Percentiles rank a stretch among this genome's conserved stretches.
phyloP scores from a whole-genome alignment of 2,888 invertebrate genomes.

The Eupithecia subfuscata region DNA sequence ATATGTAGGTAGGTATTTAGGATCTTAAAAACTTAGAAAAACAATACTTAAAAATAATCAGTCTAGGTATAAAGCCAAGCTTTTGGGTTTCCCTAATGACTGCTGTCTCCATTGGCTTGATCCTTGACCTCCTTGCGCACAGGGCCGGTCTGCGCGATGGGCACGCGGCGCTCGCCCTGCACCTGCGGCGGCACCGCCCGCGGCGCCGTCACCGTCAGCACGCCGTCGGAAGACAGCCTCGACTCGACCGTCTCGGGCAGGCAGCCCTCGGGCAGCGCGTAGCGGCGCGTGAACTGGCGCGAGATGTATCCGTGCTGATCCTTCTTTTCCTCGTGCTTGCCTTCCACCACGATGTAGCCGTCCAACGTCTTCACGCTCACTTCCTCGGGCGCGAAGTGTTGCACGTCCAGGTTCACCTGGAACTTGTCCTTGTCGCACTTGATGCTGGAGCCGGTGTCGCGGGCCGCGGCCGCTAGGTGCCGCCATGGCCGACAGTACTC shows the following conservation, averaged over 20 bases:
- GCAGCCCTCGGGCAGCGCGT: conserved; percentile 89
- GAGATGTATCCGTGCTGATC: conserved; percentile 90
- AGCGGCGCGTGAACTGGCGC: conserved; percentile 89
- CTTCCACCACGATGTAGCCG: conserved; percentile 88
- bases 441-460: conserved; percentile 82
- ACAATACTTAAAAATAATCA: not conserved
- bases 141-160: conserved; percentile 85
- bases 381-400: conserved; percentile 90
- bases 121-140: conserved; percentile 82
- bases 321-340: conserved; percentile 90
- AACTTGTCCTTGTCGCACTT: conserved; percentile 77
- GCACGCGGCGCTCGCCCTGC: conserved; percentile 80
- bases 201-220: conserved; percentile 88
- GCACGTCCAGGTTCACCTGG: conserved; percentile 88
- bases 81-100: not conserved
- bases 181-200: conserved; percentile 62
- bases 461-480: conserved; percentile 74
- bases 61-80: too few species aligned
- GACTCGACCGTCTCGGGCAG: conserved; percentile 88
- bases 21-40: too few species aligned
- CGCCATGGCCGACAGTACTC: conserved; percentile 77
- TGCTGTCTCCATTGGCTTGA: conserved; percentile 72
- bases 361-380: conserved; percentile 90
- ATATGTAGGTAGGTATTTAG: too few species aligned
- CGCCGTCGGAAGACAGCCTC: conserved; percentile 89